Evolutionary conservation across 1,140 invertebrate species (phyloP).

Genomic region (Trichogramma pretiosum): DNA sequence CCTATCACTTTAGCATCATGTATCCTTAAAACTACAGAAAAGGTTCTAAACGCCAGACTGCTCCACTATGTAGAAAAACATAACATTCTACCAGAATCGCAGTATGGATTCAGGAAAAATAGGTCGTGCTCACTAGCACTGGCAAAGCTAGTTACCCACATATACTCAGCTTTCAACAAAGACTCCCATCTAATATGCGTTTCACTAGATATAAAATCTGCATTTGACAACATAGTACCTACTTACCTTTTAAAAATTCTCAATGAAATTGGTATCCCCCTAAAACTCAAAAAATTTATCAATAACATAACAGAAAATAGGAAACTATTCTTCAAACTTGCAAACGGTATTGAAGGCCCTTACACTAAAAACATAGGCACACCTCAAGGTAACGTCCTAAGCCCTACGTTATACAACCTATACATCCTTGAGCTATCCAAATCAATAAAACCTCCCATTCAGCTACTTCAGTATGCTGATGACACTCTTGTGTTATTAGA

Average conservation of each 20-base stretch:
- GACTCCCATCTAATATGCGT: neutral
- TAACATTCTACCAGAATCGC: neutral
- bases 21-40: constrained; percentile 6
- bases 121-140: constrained; percentile 10
- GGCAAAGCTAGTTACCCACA: neutral
- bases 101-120: constrained; percentile 12
- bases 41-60: constrained; percentile 2
- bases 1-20: constrained; percentile 14
- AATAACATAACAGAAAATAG: constrained; percentile 3
- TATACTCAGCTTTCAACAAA: neutral
- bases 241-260: neutral
- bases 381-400: constrained; percentile 17
- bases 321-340: neutral
- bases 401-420: constrained; percentile 16
- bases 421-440: constrained; percentile 4
- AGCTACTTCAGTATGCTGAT: constrained; percentile 11
- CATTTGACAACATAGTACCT: constrained; percentile 11
- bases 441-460: neutral
- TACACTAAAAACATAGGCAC: constrained; percentile 6
- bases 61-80: constrained; percentile 1
- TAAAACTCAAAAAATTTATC: constrained; percentile 4
- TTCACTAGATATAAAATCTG: constrained; percentile 13
- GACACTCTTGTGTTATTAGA: constrained; percentile 11
- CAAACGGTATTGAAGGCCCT: neutral
- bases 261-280: neutral